Percentiles rank a stretch among this genome's conserved stretches.
phyloP scores from a whole-genome alignment of 2,113 vertebrate genomes.

The Catharus fuscescens region DNA sequence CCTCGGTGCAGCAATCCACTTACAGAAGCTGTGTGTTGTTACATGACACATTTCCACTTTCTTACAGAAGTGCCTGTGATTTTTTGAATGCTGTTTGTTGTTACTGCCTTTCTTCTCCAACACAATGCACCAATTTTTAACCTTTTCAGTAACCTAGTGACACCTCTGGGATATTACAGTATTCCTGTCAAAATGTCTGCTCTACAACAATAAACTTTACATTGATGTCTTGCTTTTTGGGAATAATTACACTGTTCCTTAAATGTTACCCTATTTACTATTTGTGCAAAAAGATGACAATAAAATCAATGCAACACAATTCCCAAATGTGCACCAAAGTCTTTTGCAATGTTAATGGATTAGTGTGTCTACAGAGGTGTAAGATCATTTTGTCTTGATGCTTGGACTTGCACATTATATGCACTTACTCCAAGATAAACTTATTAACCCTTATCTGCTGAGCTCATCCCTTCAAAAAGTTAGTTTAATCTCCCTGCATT shows the following conservation, averaged over 20 bases:
- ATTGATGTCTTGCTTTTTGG: constrained; percentile 82
- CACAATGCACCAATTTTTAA: constrained; percentile 57
- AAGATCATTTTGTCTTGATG: constrained; percentile 19
- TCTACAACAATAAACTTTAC: constrained; percentile 77
- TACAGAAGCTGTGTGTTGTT: constrained; percentile 22
- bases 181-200: constrained; percentile 72
- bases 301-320: constrained; percentile 78
- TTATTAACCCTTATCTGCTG: constrained; percentile 39
- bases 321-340: constrained; percentile 73
- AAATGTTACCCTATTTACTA: constrained; percentile 80
- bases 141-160: constrained; percentile 69
- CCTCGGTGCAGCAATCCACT: constrained; percentile 8
- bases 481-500: constrained; percentile 10
- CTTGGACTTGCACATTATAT: neutral
- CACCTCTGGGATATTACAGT: constrained; percentile 61
- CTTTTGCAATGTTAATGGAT: constrained; percentile 74
- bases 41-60: constrained; percentile 52
- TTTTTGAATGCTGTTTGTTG: constrained; percentile 52
- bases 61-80: constrained; percentile 27
- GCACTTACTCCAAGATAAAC: neutral
- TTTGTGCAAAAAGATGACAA: constrained; percentile 80
- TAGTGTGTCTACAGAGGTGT: constrained; percentile 13
- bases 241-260: constrained; percentile 79
- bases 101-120: constrained; percentile 20
- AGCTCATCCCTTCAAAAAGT: constrained; percentile 31